A percentile compares a stretch with the other conserved stretches of the same genome.
These are phyloP conservation scores for Dallia pectoralis DNA, from an alignment of 2,797 vertebrate genomes.

Conservation along the genomic window DNA sequence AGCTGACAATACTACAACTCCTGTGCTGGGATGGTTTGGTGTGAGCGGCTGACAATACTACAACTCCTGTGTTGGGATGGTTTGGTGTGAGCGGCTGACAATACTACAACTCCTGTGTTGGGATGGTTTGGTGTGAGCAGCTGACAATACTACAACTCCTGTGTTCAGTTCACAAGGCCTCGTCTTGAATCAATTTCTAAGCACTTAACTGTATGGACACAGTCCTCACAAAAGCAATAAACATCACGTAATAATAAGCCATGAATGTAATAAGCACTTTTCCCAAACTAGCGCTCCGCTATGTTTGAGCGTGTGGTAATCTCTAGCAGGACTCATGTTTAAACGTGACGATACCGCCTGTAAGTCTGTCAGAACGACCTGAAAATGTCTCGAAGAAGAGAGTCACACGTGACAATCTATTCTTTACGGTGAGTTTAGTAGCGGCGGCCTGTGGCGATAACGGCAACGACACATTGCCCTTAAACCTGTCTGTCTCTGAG, in stretches of 20 bases:
- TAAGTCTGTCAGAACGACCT: constrained; percentile 47
- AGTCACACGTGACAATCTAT: constrained; percentile 51
- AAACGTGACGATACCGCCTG: constrained; percentile 41
- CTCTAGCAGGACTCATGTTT: background rate
- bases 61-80: constrained; percentile 36
- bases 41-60: constrained; percentile 54
- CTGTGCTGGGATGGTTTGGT: constrained; percentile 64
- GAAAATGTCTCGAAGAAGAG: constrained; percentile 58
- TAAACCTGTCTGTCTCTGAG: constrained; percentile 34
- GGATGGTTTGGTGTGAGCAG: no score
- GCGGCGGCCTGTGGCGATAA: constrained; percentile 17
- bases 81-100: no score
- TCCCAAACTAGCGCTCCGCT: background rate
- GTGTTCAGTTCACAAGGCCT: constrained; percentile 27
- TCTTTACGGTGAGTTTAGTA: constrained; percentile 44
- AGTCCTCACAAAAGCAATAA: constrained; percentile 2
- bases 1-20: no score
- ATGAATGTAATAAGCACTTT: background rate
- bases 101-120: no score
- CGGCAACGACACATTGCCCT: constrained; percentile 38
- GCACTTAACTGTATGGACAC: constrained; percentile 6
- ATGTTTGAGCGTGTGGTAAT: background rate
- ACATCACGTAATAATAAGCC: background rate
- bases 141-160: no score
- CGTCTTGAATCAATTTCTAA: constrained; percentile 25